Percentiles rank a stretch among this genome's conserved stretches.
Conservation (phyloP, 2,888 invertebrate species). For the Psylliodes chrysocephalus region DNA sequence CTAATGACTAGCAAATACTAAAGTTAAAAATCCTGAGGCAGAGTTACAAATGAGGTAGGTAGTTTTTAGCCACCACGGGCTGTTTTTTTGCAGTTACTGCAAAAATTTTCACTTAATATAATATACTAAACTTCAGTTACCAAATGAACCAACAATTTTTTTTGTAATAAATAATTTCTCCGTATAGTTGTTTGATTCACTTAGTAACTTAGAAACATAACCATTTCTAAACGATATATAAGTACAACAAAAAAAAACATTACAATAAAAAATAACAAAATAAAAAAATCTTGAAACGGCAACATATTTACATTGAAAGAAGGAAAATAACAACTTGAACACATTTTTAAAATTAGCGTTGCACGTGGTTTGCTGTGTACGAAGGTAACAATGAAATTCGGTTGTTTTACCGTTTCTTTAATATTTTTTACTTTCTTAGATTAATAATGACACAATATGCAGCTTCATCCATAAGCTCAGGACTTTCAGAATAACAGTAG, state of each 20-base stretch:
- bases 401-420: conserved; percentile 17
- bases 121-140: conserved; percentile 9
- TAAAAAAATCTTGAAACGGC: conserved; percentile 42
- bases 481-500: conserved; percentile 22
- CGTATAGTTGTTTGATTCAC: conserved; percentile 11
- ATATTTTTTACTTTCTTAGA: conserved; percentile 38
- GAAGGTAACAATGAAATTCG: conserved; percentile 7
- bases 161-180: conserved; percentile 18
- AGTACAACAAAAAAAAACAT: conserved; percentile 55
- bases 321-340: conserved; percentile 48
- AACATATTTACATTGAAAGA: conserved; percentile 41
- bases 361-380: conserved; percentile 8
- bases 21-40: conserved; percentile 53
- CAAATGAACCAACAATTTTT: conserved; percentile 10
- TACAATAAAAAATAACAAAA: conserved; percentile 48
- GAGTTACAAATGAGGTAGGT: conserved; percentile 53
- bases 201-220: conserved; percentile 30
- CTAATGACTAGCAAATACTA: conserved; percentile 58
- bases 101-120: conserved; percentile 26
- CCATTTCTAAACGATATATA: conserved; percentile 51
- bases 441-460: conserved; percentile 57
- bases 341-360: conserved; percentile 36
- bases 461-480: conserved; percentile 41
- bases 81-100: conserved; percentile 33
- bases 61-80: conserved; percentile 43